These are phyloP conservation scores for Diachrysia chrysitis DNA, from an alignment of 2,888 invertebrate species.

Conservation along the genomic window DNA sequence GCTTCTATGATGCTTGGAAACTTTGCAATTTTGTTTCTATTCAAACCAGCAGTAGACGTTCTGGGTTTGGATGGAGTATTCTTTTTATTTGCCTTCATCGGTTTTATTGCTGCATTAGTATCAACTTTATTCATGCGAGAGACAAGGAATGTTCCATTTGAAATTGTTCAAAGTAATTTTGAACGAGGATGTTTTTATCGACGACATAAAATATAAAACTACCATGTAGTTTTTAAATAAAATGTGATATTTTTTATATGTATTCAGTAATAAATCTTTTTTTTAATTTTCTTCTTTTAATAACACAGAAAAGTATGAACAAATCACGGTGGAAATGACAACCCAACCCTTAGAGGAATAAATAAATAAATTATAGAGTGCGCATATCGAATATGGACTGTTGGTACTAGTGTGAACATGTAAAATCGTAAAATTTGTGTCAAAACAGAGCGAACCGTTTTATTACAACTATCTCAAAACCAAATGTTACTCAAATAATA, in stretches of 20 bases:
- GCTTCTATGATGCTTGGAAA: constrained; percentile 55
- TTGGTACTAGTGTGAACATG: too few relatives aligned
- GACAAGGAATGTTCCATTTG: constrained; percentile 71
- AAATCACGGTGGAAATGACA: not conserved
- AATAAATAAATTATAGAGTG: too few relatives aligned
- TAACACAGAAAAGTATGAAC: not conserved
- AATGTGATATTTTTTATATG: constrained; percentile 8
- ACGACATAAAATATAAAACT: constrained; percentile 5
- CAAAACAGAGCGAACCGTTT: too few relatives aligned
- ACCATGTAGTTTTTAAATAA: not conserved
- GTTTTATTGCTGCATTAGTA: constrained; percentile 60
- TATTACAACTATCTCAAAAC: too few relatives aligned
- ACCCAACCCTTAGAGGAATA: too few relatives aligned
- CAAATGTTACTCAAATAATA: too few relatives aligned
- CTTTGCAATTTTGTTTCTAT: constrained; percentile 61
- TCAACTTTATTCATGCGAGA: constrained; percentile 72
- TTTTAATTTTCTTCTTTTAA: not conserved
- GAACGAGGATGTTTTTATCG: constrained; percentile 61
- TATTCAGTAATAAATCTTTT: not conserved
- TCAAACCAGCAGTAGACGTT: constrained; percentile 51
- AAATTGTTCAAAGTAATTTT: constrained; percentile 66
- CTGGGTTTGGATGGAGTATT: constrained; percentile 75
- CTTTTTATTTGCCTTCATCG: constrained; percentile 67
- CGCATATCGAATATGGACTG: too few relatives aligned
- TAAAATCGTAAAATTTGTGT: too few relatives aligned